These are phyloP conservation scores for Agapetus fuscipes DNA, from an alignment of 2,888 invertebrate genomes.

Conservation along the genomic window DNA sequence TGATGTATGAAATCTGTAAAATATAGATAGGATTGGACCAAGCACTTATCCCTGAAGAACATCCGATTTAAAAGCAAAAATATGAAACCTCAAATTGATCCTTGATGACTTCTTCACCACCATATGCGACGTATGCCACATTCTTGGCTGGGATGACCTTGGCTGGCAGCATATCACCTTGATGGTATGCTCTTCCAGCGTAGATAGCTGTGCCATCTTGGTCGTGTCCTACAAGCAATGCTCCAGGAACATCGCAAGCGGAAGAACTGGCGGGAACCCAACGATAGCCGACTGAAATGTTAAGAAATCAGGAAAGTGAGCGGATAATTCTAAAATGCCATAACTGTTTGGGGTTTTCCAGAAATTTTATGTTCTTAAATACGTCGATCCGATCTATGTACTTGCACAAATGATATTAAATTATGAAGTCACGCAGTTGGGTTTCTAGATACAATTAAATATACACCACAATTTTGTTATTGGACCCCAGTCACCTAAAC, in stretches of 20 bases:
- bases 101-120: slow-evolving; percentile 53
- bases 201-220: slow-evolving; percentile 61
- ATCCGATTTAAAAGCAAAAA: no score
- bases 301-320: background rate
- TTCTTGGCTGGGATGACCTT: slow-evolving; percentile 57
- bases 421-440: no score
- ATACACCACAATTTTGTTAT: no score
- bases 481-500: no score
- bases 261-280: slow-evolving; percentile 43
- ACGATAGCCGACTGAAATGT: slow-evolving; percentile 31
- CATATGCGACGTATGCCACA: slow-evolving; percentile 53
- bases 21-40: no score
- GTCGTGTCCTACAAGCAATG: slow-evolving; percentile 53
- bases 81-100: slow-evolving; percentile 58
- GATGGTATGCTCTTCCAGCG: slow-evolving; percentile 59
- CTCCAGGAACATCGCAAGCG: slow-evolving; percentile 41
- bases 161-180: slow-evolving; percentile 57
- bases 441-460: no score
- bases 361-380: no score
- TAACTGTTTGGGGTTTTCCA: no score
- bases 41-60: no score
- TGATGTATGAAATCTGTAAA: no score
- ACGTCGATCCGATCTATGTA: no score
- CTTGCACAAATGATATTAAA: no score
- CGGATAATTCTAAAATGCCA: slow-evolving; percentile 1